Percentiles rank a stretch among this genome's conserved stretches.
phyloP scores from a whole-genome alignment of 2,113 vertebrate genomes.

The Oryctolagus cuniculus region DNA sequence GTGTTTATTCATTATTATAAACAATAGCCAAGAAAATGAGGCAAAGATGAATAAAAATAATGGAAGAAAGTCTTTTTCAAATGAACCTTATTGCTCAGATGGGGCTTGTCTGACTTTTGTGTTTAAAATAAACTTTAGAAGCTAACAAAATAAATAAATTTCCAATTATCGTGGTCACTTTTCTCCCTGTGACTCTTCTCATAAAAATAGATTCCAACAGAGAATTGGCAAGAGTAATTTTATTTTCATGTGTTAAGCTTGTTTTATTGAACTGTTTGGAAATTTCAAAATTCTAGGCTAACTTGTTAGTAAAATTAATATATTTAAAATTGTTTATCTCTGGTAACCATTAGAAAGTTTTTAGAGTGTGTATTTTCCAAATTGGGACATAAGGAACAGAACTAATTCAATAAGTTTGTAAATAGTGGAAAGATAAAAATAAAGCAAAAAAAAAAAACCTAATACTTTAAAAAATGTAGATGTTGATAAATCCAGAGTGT shows the following conservation, averaged over 20 bases:
- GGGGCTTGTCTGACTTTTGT: slow-evolving; percentile 7
- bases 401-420: not conserved
- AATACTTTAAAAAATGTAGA: not conserved
- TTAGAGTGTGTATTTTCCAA: slow-evolving; percentile 45
- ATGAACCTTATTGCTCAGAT: slow-evolving; percentile 38
- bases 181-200: slow-evolving; percentile 39
- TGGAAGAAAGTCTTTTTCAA: not conserved
- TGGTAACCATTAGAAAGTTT: not conserved
- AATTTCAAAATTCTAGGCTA: slow-evolving; percentile 25
- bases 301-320: slow-evolving; percentile 45
- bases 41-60: not conserved
- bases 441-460: not conserved
- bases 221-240: slow-evolving; percentile 44
- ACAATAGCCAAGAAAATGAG: not conserved
- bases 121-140: slow-evolving; percentile 67
- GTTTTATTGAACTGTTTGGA: slow-evolving; percentile 57
- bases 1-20: slow-evolving; percentile 3
- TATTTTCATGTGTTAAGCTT: slow-evolving; percentile 42
- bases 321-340: slow-evolving; percentile 28
- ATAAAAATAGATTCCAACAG: slow-evolving; percentile 14
- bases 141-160: slow-evolving; percentile 51
- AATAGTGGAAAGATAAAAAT: not conserved
- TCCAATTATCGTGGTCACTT: slow-evolving; percentile 49
- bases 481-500: not conserved
- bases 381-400: not conserved